Evolutionary conservation across 2,797 vertebrate genomes (phyloP).

Genomic region (Coccyzus lansbergi): DNA sequence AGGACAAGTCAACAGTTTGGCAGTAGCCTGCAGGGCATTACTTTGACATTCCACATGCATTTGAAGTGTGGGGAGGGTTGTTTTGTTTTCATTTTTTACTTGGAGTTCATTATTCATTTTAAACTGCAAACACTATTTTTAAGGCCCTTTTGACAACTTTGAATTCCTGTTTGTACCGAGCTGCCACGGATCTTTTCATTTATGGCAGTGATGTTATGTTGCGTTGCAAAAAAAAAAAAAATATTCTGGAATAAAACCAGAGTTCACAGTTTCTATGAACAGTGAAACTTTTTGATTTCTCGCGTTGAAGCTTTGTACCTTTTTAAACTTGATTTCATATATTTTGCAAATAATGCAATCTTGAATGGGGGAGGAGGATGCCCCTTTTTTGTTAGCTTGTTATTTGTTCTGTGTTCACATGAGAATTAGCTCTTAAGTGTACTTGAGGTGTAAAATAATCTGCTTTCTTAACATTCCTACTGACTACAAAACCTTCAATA

Average conservation of each 20-base stretch:
- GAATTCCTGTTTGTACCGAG: constrained; percentile 11
- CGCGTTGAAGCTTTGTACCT: constrained; percentile 49
- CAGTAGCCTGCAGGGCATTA: constrained; percentile 59
- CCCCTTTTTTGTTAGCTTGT: constrained; percentile 62
- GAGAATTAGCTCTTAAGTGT: constrained; percentile 71
- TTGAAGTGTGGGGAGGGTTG: background rate
- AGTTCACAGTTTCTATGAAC: too few species aligned
- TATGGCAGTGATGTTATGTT: constrained; percentile 53
- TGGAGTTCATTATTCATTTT: constrained; percentile 2
- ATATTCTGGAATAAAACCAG: constrained; percentile 37
- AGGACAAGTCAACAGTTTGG: constrained; percentile 30
- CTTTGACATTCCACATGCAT: constrained; percentile 27
- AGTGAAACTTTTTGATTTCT: constrained; percentile 45
- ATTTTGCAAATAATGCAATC: constrained; percentile 66
- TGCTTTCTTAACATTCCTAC: constrained; percentile 77
- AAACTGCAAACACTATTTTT: constrained; percentile 37
- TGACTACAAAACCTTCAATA: constrained; percentile 78
- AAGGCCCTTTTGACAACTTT: constrained; percentile 49
- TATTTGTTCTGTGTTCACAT: constrained; percentile 74
- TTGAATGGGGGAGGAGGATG: constrained; percentile 9
- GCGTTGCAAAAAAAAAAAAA: constrained; percentile 13
- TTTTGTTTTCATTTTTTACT: background rate
- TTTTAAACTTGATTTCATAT: constrained; percentile 67
- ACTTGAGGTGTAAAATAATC: constrained; percentile 82
- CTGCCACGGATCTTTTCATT: constrained; percentile 41